Evolutionary conservation across 2,113 vertebrate genomes (phyloP).

Genomic region (Corythoichthys haematopterus): DNA sequence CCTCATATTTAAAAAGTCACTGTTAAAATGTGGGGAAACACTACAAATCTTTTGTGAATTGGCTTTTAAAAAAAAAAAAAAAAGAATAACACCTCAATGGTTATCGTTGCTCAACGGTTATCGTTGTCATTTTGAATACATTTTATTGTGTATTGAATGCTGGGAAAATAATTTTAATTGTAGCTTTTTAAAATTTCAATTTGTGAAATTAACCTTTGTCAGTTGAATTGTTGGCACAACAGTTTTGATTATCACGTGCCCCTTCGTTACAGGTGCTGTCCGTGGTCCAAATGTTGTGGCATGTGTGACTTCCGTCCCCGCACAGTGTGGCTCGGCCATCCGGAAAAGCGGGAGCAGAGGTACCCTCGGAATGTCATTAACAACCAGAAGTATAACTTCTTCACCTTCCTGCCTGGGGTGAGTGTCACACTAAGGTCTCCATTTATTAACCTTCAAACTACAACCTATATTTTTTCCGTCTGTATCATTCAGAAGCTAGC

Average conservation of each 20-base stretch:
- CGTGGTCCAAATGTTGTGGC: slow-evolving; percentile 89
- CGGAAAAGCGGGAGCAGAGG: slow-evolving; percentile 93
- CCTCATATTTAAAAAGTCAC: too few relatives aligned
- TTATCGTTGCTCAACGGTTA: background rate
- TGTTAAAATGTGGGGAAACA: too few relatives aligned
- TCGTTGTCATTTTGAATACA: background rate
- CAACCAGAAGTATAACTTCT: slow-evolving; percentile 99
- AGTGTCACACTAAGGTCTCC: slow-evolving; percentile 58
- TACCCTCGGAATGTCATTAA: slow-evolving; percentile 98
- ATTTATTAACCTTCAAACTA: slow-evolving; percentile 3
- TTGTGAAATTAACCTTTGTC: background rate
- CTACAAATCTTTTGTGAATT: too few relatives aligned
- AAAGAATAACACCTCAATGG: too few relatives aligned
- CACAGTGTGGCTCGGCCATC: slow-evolving; percentile 93
- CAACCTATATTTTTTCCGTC: slow-evolving; percentile 5
- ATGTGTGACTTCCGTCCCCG: slow-evolving; percentile 88
- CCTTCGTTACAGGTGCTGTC: slow-evolving; percentile 79
- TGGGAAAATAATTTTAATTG: background rate
- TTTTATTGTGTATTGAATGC: background rate
- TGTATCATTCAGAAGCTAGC: background rate
- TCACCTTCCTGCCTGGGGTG: slow-evolving; percentile 93
- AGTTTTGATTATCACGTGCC: background rate
- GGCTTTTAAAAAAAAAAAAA: too few relatives aligned
- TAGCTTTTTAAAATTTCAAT: background rate
- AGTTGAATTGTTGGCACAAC: background rate